Evolutionary conservation across 1,140 invertebrate genomes (phyloP).

Genomic region (Venturia canescens): DNA sequence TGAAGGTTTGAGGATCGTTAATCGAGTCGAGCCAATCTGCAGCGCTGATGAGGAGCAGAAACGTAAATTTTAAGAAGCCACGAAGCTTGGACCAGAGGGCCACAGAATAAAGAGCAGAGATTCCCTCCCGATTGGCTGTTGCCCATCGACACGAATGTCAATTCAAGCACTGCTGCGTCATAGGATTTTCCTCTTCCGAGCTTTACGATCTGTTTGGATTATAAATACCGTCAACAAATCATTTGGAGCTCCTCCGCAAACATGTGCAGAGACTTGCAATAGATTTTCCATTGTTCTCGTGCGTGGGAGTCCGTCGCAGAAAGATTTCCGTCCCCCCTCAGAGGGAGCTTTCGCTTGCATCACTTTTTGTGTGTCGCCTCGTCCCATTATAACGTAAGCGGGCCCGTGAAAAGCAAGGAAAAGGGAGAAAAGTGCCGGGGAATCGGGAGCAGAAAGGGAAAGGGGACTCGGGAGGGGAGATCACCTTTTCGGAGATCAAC

Average conservation of each 20-base stretch:
- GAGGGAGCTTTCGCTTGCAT: background rate
- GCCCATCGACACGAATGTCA: too few relatives aligned
- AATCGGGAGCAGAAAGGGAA: conserved; percentile 7
- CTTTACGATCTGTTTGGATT: too few relatives aligned
- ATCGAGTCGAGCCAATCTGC: too few relatives aligned
- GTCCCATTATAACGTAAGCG: conserved; percentile 14
- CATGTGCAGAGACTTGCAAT: background rate
- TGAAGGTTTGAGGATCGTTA: too few relatives aligned
- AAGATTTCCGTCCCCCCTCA: background rate
- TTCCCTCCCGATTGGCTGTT: too few relatives aligned
- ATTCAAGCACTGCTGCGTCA: background rate
- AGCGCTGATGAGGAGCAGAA: too few relatives aligned
- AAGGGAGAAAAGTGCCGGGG: conserved; percentile 22
- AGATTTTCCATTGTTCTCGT: background rate
- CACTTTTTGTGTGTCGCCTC: background rate
- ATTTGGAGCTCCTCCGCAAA: too few relatives aligned
- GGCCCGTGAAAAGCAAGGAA: conserved; percentile 11
- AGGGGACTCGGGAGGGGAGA: background rate
- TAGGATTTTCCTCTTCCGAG: background rate
- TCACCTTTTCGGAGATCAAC: conserved; percentile 31
- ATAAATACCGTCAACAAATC: too few relatives aligned
- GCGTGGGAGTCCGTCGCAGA: conserved; percentile 65
- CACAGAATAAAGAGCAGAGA: too few relatives aligned
- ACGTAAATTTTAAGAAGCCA: too few relatives aligned
- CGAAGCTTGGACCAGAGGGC: too few relatives aligned